phyloP scores from a whole-genome alignment of 2,888 invertebrate genomes.

The Pterostichus madidus region DNA sequence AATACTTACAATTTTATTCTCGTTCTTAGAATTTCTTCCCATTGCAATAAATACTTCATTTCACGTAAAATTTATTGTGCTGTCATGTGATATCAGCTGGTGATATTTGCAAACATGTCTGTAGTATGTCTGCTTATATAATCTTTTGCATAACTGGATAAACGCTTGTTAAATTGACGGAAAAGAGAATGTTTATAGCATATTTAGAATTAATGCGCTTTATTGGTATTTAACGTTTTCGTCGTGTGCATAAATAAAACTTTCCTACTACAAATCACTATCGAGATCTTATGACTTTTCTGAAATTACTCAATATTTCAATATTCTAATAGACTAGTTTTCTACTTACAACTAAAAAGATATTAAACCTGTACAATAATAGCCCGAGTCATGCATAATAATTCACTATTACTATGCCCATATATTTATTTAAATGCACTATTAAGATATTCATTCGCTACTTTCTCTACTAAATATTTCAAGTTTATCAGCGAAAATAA shows the following conservation, averaged over 20 bases:
- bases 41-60: constrained; percentile 54
- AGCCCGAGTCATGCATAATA: not conserved
- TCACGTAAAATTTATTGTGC: constrained; percentile 1
- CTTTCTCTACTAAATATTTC: not conserved
- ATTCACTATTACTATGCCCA: not conserved
- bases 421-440: constrained; percentile 4
- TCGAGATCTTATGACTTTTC: not conserved
- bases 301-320: not conserved
- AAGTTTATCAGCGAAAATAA: not conserved
- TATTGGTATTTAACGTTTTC: constrained; percentile 49
- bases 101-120: constrained; percentile 51
- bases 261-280: not conserved
- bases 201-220: constrained; percentile 44
- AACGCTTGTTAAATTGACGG: constrained; percentile 52
- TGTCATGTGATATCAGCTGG: constrained; percentile 43
- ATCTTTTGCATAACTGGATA: constrained; percentile 51
- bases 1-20: constrained; percentile 31
- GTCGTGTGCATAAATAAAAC: constrained; percentile 38
- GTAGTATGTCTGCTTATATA: constrained; percentile 45
- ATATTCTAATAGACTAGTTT: not conserved
- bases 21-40: constrained; percentile 47
- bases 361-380: not conserved
- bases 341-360: not conserved
- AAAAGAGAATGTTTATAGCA: constrained; percentile 49
- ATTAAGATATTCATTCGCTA: not conserved